Base-by-base conservation (phyloP, 2,113 vertebrate genomes). In the Elgaria multicarinata region DNA sequence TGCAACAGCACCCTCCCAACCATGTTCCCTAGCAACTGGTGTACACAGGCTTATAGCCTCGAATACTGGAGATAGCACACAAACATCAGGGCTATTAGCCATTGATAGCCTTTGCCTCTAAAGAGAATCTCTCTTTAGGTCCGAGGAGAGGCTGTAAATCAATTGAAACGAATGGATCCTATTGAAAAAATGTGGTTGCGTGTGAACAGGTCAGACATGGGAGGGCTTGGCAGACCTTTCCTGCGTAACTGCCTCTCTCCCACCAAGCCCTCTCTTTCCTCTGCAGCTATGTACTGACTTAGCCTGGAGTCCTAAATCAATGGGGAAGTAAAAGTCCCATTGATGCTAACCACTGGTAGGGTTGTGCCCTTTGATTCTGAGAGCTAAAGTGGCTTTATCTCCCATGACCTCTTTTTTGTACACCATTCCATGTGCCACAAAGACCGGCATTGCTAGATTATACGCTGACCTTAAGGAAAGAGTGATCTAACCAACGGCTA, bases 401-500 rank as follows among this genome's bases (percentile, higher is more conserved):
- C 55, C 28, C 3, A 22, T 74, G 90, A 89, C 88, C 88, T 44
- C 87, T 90, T 7, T 18, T 72, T 1, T 90, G 64, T 3, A 86
- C 4, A 20, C 44, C 67, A 2, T 84, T 91, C 90, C 79, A 1
- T 85, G 62, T 33, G 6, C 66, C 83, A 46, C 24, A 82, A 92
- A 89, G 93, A 92, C 44, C 14, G 3, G 83, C 55, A 42, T 67
- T 86, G 39, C 82, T 64, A 58, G 91, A 46, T 71, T 72, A 85
- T 82, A 88, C 33, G 6, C 66, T 90, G 90, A 44, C 81, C 82
- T 50, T 93, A n/a, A 67, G 87, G 50, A 50, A 74, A 88, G 53
- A 67, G 39, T 42, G 82, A 80, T 83, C 64, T 31, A 71, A 93
- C 28, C 79, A 2, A 33, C 14, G 8, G 76, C 26, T 83, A 75